Evolutionary conservation across 1,140 invertebrate species (phyloP).

Genomic region (Drosophila setifemur): DNA sequence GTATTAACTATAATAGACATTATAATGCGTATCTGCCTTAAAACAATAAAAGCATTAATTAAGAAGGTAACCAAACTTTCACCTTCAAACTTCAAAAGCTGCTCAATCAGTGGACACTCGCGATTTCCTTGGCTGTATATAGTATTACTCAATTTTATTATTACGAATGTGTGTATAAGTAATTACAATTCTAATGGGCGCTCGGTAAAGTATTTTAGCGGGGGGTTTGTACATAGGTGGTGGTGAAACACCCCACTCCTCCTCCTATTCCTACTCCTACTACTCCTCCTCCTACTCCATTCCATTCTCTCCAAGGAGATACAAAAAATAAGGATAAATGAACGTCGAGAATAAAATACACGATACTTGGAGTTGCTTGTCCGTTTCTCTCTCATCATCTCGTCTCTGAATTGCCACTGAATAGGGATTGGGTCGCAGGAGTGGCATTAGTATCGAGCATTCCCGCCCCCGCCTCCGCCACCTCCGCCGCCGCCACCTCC

Average conservation of each 20-base stretch:
- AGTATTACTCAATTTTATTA: conserved; percentile 77
- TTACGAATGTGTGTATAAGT: conserved; percentile 78
- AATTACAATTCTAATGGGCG: conserved; percentile 78
- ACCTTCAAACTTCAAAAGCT: too few species aligned
- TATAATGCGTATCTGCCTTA: too few species aligned
- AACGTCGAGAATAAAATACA: conserved; percentile 57
- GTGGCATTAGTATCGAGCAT: conserved; percentile 56
- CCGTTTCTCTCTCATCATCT: conserved; percentile 25
- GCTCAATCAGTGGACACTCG: neutral
- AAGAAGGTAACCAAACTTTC: too few species aligned
- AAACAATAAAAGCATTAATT: too few species aligned
- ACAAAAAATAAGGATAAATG: conserved; percentile 43
- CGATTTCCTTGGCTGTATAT: conserved; percentile 11
- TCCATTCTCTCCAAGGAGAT: conserved; percentile 30
- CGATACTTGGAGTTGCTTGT: conserved; percentile 38
- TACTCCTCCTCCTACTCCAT: neutral
- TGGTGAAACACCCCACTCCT: conserved; percentile 50
- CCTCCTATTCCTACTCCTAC: too few species aligned
- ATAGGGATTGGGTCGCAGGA: conserved; percentile 14
- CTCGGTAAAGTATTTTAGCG: conserved; percentile 63
- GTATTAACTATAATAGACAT: too few species aligned
- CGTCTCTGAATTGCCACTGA: conserved; percentile 9
- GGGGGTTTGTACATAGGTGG: conserved; percentile 63
- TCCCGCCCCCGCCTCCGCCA: conserved; percentile 1
- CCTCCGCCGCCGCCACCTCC: neutral